Evolutionary conservation across 2,113 vertebrate genomes (phyloP).

Genomic region (Phocoena sinus): DNA sequence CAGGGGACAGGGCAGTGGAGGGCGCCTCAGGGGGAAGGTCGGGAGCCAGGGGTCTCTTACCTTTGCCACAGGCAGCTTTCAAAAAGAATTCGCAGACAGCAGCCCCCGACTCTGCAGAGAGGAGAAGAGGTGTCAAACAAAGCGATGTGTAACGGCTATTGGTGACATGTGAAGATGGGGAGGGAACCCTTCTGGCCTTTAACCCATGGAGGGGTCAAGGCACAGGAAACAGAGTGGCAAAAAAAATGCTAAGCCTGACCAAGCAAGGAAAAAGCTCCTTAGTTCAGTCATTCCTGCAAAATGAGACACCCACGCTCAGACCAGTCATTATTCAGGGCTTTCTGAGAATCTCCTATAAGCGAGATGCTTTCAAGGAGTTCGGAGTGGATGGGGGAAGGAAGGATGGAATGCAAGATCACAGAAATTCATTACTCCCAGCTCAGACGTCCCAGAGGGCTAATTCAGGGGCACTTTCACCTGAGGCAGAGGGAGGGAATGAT

Average conservation of each 20-base stretch:
- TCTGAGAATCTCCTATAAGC: background rate
- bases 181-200: background rate
- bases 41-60: constrained; percentile 75
- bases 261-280: background rate
- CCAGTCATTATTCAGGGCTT: background rate
- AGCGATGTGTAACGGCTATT: background rate
- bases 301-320: background rate
- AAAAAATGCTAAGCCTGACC: background rate
- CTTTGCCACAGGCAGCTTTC: constrained; percentile 95
- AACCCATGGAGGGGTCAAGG: background rate
- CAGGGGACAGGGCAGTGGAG: background rate
- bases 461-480: background rate
- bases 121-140: background rate
- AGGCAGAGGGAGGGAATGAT: background rate
- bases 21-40: accelerated
- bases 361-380: background rate
- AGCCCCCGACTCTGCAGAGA: constrained; percentile 91
- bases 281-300: background rate
- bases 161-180: background rate
- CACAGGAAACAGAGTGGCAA: background rate
- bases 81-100: constrained; percentile 98
- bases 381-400: background rate
- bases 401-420: background rate
- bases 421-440: background rate
- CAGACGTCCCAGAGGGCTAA: background rate